A percentile compares a stretch with the other conserved stretches of the same genome.
Conservation (phyloP, 2,888 invertebrate species). For the Tachina lurida region DNA sequence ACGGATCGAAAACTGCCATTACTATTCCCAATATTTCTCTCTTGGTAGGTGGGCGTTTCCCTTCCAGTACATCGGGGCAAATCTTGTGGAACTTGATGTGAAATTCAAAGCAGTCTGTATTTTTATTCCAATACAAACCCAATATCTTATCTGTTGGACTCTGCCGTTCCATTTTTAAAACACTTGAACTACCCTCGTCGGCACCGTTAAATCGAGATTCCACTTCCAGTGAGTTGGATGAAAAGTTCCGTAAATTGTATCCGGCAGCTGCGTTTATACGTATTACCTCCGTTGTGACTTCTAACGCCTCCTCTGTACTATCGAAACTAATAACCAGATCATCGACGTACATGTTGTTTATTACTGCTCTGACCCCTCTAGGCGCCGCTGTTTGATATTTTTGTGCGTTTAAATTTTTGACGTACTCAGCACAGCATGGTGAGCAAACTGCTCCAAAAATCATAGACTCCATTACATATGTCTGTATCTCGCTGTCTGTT, state of each 20-base stretch:
- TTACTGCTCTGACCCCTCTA: neutral
- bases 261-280: neutral
- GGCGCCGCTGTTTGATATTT: neutral
- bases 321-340: neutral
- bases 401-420: constrained; percentile 75
- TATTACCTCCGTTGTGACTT: neutral
- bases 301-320: no score
- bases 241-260: neutral
- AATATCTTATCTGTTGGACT: no score
- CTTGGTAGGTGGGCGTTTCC: no score
- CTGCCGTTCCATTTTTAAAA: no score
- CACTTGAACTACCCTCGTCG: no score
- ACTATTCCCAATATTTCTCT: no score
- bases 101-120: no score
- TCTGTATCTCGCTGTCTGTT: neutral
- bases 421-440: constrained; percentile 74
- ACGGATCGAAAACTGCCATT: no score
- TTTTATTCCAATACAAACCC: no score
- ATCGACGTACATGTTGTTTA: neutral
- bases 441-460: constrained; percentile 69
- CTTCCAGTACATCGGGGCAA: no score
- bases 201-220: neutral
- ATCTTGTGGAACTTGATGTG: no score
- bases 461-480: constrained; percentile 59
- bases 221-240: neutral